A percentile compares a stretch with the other conserved stretches of the same genome.
These are phyloP conservation scores for Nasonovia ribisnigri DNA, from an alignment of 2,888 invertebrate genomes.

Conservation along the genomic window DNA sequence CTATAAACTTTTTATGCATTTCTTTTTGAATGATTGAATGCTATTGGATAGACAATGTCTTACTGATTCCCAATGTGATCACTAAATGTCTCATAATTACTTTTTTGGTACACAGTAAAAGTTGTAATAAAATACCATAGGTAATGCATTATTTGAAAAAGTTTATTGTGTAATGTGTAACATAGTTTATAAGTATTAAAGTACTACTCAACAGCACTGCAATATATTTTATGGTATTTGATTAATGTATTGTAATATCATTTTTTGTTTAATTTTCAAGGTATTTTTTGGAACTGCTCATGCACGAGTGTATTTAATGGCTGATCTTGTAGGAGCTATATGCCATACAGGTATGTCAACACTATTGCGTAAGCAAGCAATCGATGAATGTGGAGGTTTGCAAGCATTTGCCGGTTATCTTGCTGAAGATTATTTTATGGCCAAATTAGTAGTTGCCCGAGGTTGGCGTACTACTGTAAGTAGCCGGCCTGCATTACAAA, in stretches of 20 bases:
- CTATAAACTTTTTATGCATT: too few species aligned
- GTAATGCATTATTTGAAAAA: too few species aligned
- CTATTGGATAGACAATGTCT: too few species aligned
- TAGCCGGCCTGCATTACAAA: slow-evolving; percentile 95
- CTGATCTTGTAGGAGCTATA: slow-evolving; percentile 92
- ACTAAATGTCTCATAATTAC: too few species aligned
- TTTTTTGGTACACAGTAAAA: too few species aligned
- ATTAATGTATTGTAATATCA: neutral
- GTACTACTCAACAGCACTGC: too few species aligned
- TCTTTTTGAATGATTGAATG: too few species aligned
- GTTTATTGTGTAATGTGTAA: too few species aligned
- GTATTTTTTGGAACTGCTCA: slow-evolving; percentile 97
- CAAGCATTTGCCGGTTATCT: slow-evolving; percentile 92
- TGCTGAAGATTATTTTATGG: slow-evolving; percentile 98
- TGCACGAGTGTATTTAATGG: slow-evolving; percentile 93
- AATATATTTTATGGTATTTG: neutral
- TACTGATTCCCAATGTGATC: too few species aligned
- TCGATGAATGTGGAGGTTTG: slow-evolving; percentile 94
- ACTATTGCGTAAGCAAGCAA: slow-evolving; percentile 86
- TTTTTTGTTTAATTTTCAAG: slow-evolving; percentile 70
- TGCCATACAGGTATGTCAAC: slow-evolving; percentile 99
- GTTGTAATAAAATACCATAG: too few species aligned
- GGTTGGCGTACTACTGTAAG: slow-evolving; percentile 93
- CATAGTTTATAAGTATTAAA: too few species aligned
- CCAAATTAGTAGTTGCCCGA: slow-evolving; percentile 86